Conservation (phyloP, 2,113 vertebrate genomes). For the Rutilus rutilus region DNA sequence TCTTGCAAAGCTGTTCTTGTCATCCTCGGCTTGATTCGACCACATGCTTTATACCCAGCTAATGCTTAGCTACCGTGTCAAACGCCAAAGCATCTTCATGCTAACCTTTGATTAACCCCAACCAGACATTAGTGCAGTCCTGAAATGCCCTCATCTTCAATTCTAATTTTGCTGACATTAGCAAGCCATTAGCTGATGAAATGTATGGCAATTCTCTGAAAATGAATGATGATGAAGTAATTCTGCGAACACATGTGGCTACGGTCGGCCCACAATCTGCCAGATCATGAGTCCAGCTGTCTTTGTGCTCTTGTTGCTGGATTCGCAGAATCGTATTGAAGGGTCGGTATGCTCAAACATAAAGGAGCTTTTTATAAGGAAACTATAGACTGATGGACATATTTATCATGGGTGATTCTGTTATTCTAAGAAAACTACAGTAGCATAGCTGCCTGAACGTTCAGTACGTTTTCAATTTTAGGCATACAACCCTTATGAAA, state of each 20-base stretch:
- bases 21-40: background rate
- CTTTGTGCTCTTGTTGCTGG: constrained; percentile 6
- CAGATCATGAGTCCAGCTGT: constrained; percentile 48
- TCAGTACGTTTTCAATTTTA: constrained; percentile 52
- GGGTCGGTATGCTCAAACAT: background rate
- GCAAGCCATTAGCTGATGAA: constrained; percentile 41
- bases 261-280: constrained; percentile 21
- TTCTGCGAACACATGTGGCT: constrained; percentile 39
- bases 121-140: constrained; percentile 2
- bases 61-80: constrained; percentile 1
- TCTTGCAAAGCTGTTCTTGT: background rate
- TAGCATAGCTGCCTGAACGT: constrained; percentile 67
- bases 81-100: constrained; percentile 13
- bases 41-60: background rate
- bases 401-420: constrained; percentile 67
- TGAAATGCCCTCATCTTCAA: constrained; percentile 35
- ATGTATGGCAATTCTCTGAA: constrained; percentile 36
- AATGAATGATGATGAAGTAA: constrained; percentile 47
- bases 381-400: constrained; percentile 68
- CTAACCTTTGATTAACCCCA: constrained; percentile 36
- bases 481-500: background rate
- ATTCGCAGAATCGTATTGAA: background rate
- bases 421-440: constrained; percentile 70
- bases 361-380: constrained; percentile 66
- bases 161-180: constrained; percentile 47